These are phyloP conservation scores for Emys orbicularis DNA, from an alignment of 2,797 vertebrate species.

Conservation along the genomic window DNA sequence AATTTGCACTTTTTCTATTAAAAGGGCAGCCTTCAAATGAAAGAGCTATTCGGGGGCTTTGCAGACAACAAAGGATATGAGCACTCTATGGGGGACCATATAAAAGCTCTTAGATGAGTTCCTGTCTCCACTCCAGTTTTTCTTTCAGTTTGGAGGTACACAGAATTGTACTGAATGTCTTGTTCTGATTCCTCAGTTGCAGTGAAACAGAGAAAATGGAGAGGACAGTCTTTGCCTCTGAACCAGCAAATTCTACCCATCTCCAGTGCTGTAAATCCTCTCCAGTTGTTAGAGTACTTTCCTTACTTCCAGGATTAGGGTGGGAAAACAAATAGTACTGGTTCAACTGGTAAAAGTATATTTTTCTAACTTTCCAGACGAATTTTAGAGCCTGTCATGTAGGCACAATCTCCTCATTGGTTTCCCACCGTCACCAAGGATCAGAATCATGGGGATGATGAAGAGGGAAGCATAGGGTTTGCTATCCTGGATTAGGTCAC, in stretches of 20 bases:
- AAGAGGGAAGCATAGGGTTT: neutral
- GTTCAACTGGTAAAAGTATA: neutral
- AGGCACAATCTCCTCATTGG: neutral
- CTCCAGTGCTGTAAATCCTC: neutral
- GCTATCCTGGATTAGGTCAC: neutral
- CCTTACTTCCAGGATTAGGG: neutral
- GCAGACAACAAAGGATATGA: neutral
- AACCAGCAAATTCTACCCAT: conserved; percentile 1
- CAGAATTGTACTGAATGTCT: conserved; percentile 26
- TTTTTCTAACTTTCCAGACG: neutral
- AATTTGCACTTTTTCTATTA: neutral
- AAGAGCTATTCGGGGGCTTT: neutral
- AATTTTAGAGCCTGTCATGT: neutral
- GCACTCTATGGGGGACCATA: neutral
- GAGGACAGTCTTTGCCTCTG: conserved; percentile 35
- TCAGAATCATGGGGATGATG: neutral
- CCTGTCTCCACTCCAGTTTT: conserved; percentile 18
- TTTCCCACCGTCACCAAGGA: neutral
- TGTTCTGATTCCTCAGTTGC: conserved; percentile 37
- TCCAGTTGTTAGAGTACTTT: neutral
- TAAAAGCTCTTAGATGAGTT: conserved; percentile 21
- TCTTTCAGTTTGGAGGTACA: conserved; percentile 5
- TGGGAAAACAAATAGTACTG: neutral
- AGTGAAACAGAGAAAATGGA: conserved; percentile 32
- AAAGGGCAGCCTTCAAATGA: neutral